phyloP scores from a whole-genome alignment of 2,888 invertebrate species.

The Tiliacea citrago region DNA sequence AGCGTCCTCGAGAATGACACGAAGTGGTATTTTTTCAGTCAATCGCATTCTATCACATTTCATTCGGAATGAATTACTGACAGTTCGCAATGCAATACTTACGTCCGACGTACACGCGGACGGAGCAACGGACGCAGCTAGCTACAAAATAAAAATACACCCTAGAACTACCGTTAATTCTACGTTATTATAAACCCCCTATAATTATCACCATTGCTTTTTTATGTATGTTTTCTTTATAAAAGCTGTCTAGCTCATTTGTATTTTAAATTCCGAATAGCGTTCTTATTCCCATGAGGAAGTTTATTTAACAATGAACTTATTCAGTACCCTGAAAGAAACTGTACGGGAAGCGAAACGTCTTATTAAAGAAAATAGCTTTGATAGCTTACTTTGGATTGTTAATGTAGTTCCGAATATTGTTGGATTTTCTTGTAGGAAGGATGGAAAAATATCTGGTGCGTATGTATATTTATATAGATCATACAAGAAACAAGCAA shows the following conservation, averaged over 20 bases:
- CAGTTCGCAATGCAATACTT: neutral
- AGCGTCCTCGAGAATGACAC: neutral
- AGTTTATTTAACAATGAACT: conserved; percentile 52
- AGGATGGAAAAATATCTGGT: conserved; percentile 71
- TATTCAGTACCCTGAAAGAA: conserved; percentile 52
- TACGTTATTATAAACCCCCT: conserved; percentile 17
- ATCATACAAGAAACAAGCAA: neutral
- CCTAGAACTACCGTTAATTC: conserved; percentile 27
- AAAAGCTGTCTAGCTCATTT: neutral
- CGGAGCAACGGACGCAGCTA: neutral
- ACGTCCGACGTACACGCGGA: neutral
- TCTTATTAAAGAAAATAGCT: conserved; percentile 68
- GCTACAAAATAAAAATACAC: neutral
- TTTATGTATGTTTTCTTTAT: neutral
- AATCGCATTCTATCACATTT: neutral
- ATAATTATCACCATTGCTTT: conserved; percentile 29
- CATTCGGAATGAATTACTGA: neutral
- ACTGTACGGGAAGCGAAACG: conserved; percentile 57
- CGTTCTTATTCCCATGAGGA: neutral
- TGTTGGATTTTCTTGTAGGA: conserved; percentile 75
- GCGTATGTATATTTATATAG: conserved; percentile 21
- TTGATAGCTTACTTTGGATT: conserved; percentile 77
- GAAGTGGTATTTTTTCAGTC: neutral
- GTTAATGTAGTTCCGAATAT: conserved; percentile 75
- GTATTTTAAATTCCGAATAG: neutral